phyloP scores from a whole-genome alignment of 2,113 vertebrate species.

The Euleptes europaea region DNA sequence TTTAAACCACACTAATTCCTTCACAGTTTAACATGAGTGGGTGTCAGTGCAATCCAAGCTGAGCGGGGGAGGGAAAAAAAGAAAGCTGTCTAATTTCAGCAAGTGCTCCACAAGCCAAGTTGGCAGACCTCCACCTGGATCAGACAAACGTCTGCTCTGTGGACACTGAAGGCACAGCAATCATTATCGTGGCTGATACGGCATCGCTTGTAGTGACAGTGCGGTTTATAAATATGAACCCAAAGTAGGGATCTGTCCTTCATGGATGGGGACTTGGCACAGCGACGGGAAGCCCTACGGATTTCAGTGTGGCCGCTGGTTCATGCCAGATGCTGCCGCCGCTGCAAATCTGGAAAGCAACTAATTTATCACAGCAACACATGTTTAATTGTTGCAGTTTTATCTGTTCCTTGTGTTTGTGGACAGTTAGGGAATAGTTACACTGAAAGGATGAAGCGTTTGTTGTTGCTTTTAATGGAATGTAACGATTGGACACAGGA shows the following conservation, averaged over 20 bases:
- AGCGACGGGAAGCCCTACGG: conserved; percentile 77
- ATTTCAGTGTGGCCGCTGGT: conserved; percentile 74
- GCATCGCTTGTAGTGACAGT: conserved; percentile 78
- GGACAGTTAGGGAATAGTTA: neutral
- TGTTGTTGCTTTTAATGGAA: neutral
- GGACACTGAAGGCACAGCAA: conserved; percentile 78
- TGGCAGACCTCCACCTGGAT: conserved; percentile 80
- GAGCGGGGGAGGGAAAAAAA: neutral
- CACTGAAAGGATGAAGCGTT: neutral
- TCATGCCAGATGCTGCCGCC: conserved; percentile 48
- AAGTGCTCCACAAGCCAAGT: conserved; percentile 74
- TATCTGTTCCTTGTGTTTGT: neutral
- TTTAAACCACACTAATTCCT: conserved; percentile 69
- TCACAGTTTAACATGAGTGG: conserved; percentile 76
- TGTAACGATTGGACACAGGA: no score
- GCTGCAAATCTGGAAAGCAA: conserved; percentile 18
- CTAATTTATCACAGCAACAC: conserved; percentile 52
- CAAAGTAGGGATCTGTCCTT: conserved; percentile 77
- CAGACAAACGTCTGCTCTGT: conserved; percentile 83
- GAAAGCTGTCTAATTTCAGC: conserved; percentile 79
- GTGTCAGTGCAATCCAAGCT: conserved; percentile 80
- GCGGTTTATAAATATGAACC: conserved; percentile 86
- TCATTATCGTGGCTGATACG: conserved; percentile 78
- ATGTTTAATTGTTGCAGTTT: conserved; percentile 13
- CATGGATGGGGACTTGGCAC: conserved; percentile 78